These are phyloP conservation scores for Gila robusta DNA, from an alignment of 2,797 vertebrate genomes.

Conservation along the genomic window DNA sequence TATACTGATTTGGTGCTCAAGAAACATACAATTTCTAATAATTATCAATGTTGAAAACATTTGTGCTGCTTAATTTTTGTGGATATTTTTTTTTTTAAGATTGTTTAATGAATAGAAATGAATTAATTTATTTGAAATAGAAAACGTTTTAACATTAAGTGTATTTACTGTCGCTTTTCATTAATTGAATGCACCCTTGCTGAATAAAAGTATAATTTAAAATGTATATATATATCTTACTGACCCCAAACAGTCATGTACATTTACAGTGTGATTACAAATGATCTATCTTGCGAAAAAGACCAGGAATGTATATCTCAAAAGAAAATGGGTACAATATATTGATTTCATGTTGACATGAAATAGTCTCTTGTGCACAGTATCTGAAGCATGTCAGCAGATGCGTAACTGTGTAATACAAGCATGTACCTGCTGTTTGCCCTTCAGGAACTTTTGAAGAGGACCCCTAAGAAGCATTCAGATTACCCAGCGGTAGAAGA, in stretches of 20 bases:
- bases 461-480: conserved; percentile 92
- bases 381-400: conserved; percentile 11
- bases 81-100: no score
- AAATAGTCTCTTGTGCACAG: not conserved
- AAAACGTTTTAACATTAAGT: no score
- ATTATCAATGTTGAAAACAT: no score
- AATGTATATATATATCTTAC: not conserved
- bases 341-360: not conserved
- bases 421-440: conserved; percentile 10
- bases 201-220: not conserved
- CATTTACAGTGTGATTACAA: not conserved
- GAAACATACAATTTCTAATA: no score
- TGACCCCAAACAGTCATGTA: not conserved
- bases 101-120: no score
- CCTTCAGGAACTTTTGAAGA: conserved; percentile 91
- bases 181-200: not conserved
- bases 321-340: not conserved
- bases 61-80: no score
- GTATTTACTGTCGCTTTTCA: no score
- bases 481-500: conserved; percentile 94
- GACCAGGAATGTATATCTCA: not conserved
- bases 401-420: conserved; percentile 15
- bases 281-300: not conserved
- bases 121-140: no score
- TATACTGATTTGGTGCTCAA: no score